phyloP scores from a whole-genome alignment of 1,140 invertebrate species.

The Drosophila leontia region DNA sequence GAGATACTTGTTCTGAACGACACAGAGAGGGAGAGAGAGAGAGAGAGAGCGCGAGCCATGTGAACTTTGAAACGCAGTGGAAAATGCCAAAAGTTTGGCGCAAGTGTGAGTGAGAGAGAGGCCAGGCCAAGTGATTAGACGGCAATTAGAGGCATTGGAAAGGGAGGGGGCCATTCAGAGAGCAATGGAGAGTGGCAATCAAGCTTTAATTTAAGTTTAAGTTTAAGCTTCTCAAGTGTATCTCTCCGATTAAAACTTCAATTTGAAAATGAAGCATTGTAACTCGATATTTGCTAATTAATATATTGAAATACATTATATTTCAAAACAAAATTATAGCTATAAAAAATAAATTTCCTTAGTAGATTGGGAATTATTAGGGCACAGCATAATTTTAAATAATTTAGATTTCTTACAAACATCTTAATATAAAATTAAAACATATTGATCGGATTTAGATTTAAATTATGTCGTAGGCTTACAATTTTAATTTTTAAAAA shows the following conservation, averaged over 20 bases:
- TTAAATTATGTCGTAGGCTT: neutral
- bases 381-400: neutral
- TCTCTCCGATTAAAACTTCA: neutral
- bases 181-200: neutral
- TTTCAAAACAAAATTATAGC: neutral
- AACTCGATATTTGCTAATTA: neutral
- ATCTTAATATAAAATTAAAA: neutral
- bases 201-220: neutral
- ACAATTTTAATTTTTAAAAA: too few species aligned
- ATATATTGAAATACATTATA: neutral
- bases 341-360: neutral
- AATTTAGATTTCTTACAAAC: neutral
- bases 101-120: constrained; percentile 34
- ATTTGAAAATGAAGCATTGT: neutral
- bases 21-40: constrained; percentile 14
- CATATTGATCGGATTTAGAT: neutral
- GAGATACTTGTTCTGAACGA: constrained; percentile 10
- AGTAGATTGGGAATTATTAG: neutral
- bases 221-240: neutral
- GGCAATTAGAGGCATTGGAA: constrained; percentile 46
- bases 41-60: constrained; percentile 46
- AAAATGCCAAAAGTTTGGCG: constrained; percentile 70
- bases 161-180: neutral
- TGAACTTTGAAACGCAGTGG: constrained; percentile 79
- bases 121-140: constrained; percentile 34